These are phyloP conservation scores for Poecilia wingei DNA, from an alignment of 2,797 vertebrate genomes.

Conservation along the genomic window DNA sequence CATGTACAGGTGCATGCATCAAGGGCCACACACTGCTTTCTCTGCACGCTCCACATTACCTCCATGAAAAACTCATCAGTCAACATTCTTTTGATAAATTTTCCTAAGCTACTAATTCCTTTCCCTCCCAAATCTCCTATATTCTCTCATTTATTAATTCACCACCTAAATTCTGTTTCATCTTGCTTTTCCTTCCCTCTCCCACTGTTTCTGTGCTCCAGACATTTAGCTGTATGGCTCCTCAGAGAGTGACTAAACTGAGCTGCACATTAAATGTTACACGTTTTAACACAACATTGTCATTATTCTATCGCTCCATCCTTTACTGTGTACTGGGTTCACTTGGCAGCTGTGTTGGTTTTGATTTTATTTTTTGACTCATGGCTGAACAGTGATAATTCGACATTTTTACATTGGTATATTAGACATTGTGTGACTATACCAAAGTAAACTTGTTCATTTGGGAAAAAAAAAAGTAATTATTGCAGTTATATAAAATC, in stretches of 20 bases:
- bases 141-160: background rate
- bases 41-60: background rate
- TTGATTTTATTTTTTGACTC: background rate
- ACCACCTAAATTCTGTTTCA: conserved; percentile 3
- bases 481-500: background rate
- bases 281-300: conserved; percentile 20
- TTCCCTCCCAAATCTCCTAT: background rate
- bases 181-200: background rate
- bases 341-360: background rate
- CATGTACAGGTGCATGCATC: background rate
- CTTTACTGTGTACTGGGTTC: background rate
- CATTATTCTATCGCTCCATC: background rate
- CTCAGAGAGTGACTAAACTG: conserved; percentile 6
- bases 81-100: background rate
- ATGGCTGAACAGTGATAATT: background rate
- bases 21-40: conserved; percentile 6
- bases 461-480: background rate
- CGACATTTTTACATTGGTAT: background rate
- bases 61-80: background rate
- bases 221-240: conserved; percentile 29
- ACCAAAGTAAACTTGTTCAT: background rate
- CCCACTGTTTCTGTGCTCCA: conserved; percentile 23
- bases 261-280: conserved; percentile 5
- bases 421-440: background rate
- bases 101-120: background rate